A percentile compares a stretch with the other conserved stretches of the same genome.
Evolutionary conservation across 2,113 vertebrate genomes (phyloP).

Genomic region (Phalacrocorax brasilianus): DNA sequence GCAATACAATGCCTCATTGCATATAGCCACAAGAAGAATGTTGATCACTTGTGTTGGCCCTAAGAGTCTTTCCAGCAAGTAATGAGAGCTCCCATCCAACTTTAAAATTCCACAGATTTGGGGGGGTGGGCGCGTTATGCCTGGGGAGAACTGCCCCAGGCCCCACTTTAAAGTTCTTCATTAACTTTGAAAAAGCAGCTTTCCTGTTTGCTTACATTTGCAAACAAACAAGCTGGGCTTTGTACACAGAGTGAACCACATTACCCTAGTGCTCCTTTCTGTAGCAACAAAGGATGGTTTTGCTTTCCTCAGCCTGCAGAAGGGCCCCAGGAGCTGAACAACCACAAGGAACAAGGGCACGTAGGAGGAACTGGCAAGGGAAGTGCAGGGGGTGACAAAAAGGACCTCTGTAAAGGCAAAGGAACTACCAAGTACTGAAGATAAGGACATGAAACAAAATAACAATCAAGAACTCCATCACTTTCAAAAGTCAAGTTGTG

Average conservation of each 20-base stretch:
- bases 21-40: background rate
- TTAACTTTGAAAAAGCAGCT: background rate
- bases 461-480: background rate
- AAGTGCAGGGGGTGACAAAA: background rate
- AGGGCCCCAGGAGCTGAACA: background rate
- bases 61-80: background rate
- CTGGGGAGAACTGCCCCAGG: background rate
- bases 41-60: background rate
- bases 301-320: background rate
- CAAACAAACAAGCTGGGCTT: background rate
- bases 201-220: background rate
- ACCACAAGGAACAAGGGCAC: background rate
- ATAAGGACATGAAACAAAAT: background rate
- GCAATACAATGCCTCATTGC: background rate
- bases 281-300: background rate
- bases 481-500: background rate
- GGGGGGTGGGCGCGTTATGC: background rate
- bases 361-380: background rate
- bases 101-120: background rate
- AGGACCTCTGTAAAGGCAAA: background rate
- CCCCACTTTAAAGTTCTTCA: background rate
- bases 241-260: background rate
- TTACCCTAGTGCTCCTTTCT: background rate
- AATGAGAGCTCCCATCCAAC: background rate
- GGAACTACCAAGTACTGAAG: background rate